A percentile compares a stretch with the other conserved stretches of the same genome.
Evolutionary conservation across 2,888 invertebrate species (phyloP).

Genomic region (Epinotia brunnichana): DNA sequence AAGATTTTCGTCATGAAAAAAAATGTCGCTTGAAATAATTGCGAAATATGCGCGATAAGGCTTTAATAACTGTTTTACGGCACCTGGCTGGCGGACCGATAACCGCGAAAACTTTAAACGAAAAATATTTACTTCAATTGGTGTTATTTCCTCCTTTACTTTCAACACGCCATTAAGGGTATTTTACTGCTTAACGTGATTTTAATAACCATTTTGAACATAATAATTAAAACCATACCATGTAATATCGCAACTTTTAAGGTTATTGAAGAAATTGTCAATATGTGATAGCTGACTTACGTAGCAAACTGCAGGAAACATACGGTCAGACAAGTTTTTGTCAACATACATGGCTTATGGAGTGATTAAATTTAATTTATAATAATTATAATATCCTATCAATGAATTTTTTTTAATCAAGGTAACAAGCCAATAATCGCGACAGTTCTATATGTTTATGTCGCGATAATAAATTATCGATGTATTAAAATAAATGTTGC

Average conservation of each 20-base stretch:
- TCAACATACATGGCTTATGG: background rate
- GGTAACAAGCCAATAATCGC: background rate
- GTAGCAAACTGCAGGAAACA: too few species aligned
- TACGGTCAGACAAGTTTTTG: too few species aligned
- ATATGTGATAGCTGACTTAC: too few species aligned
- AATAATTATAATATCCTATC: background rate
- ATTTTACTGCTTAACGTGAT: background rate
- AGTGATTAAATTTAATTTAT: background rate
- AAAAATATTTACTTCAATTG: constrained; percentile 12
- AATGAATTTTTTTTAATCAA: background rate
- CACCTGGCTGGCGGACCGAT: constrained; percentile 44
- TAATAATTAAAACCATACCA: too few species aligned
- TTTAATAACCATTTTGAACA: background rate
- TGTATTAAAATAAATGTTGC: constrained; percentile 21
- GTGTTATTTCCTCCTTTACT: too few species aligned
- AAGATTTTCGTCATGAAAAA: constrained; percentile 31
- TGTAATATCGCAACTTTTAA: too few species aligned
- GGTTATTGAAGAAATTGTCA: too few species aligned
- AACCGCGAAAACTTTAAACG: constrained; percentile 26
- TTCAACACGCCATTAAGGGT: too few species aligned
- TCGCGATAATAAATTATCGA: background rate
- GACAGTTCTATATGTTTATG: background rate
- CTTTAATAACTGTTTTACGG: constrained; percentile 66
- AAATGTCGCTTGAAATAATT: constrained; percentile 44
- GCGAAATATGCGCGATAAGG: constrained; percentile 63